Base-by-base conservation (phyloP, 2,888 invertebrate species). In the Mimas tiliae region DNA sequence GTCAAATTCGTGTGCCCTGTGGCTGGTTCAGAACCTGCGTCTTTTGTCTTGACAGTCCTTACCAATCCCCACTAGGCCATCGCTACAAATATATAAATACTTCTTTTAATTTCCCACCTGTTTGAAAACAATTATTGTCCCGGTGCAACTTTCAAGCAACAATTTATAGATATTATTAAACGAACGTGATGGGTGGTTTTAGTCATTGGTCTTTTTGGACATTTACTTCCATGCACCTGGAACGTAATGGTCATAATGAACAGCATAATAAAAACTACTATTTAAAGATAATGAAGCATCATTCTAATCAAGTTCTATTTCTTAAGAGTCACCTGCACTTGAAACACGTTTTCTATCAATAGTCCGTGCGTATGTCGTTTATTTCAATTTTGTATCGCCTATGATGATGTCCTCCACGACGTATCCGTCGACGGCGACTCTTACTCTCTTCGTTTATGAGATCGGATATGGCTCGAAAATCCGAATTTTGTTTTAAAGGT, bases 301-400 rank as follows among this genome's bases (percentile, higher is more conserved):
- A 53, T 53, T 53, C 53, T 53, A 58, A 58, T 58, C 42, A 58
- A 58, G 19, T 42, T 42, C 38, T 42, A 42, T 58, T 58, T 58
- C 12, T 42, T 58, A 58, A 19, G 42, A 38, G 6, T 42, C 58
- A 58, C 58, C 58, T 58, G 58, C 38, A 52, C 19, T 7, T 1
- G 19, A 19, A 53, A 42, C 58, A 7, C 42, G 58, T 58, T 58
- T 14, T 58, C 38, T 58, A 33, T 14, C 14, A 50, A 50, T 19
- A 38, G 38, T 9, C 55, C 16, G n/a, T 38, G 58, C 19, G 6
- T 45, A 58, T 58, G 42, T 58, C 58, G 58, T 58, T 58, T 58
- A 58, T 42, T 58, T 42, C 42, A 27, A 27, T 27, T 16, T 42
- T 19, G 38, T 38, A 19, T 19, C 42, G 12, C n/a, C 14, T 16